Conservation (phyloP, 2,888 invertebrate species). For the Archips xylosteana region DNA sequence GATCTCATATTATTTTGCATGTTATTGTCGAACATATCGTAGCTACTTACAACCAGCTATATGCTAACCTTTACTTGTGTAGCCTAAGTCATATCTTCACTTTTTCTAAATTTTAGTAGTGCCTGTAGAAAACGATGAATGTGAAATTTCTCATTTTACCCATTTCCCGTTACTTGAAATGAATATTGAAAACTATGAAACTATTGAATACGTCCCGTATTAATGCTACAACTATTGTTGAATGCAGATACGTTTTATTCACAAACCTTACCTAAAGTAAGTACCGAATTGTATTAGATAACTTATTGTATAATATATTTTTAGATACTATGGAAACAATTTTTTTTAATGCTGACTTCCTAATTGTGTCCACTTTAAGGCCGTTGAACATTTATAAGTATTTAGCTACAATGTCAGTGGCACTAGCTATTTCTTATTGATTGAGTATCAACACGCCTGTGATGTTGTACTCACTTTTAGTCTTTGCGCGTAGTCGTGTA, state of each 20-base stretch:
- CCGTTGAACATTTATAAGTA: not conserved
- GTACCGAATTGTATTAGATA: slow-evolving; percentile 33
- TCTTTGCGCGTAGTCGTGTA: too few species aligned
- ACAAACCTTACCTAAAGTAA: slow-evolving; percentile 19
- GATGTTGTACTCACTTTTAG: too few species aligned
- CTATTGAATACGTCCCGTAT: slow-evolving; percentile 22
- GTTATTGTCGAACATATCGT: slow-evolving; percentile 36
- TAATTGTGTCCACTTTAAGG: not conserved
- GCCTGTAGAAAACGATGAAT: slow-evolving; percentile 23
- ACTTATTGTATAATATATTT: slow-evolving; percentile 39
- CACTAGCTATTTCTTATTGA: too few species aligned
- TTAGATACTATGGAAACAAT: slow-evolving; percentile 29
- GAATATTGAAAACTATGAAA: too few species aligned
- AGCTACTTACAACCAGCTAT: slow-evolving; percentile 13
- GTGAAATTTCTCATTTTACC: not conserved
- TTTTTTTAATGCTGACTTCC: not conserved
- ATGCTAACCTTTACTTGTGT: slow-evolving; percentile 1
- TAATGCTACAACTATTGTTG: slow-evolving; percentile 17
- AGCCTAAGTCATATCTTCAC: slow-evolving; percentile 18
- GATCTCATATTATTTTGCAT: slow-evolving; percentile 45
- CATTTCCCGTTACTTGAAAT: slow-evolving; percentile 6
- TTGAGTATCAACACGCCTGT: too few species aligned
- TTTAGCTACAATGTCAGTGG: too few species aligned
- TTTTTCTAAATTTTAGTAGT: slow-evolving; percentile 25
- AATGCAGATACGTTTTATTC: slow-evolving; percentile 13